Base-by-base conservation (phyloP, 64 coral and sea anemone species). In the Pocillopora damicornis region DNA sequence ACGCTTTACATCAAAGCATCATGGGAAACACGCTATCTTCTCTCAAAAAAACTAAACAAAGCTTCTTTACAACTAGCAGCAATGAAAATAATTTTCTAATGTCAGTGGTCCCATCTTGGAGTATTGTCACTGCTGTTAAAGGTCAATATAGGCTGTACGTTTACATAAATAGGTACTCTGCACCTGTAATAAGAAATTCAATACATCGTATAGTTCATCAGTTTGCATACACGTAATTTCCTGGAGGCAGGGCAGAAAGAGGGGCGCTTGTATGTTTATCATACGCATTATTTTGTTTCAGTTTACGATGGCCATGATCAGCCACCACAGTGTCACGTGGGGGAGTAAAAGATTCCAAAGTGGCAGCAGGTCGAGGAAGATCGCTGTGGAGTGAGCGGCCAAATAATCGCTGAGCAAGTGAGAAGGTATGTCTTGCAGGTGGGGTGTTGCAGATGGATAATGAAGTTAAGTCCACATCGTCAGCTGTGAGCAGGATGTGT, bases 171-270 rank as follows among this genome's bases (percentile, higher is more conserved):
- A 75, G 86, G 59, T 76, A 88, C 35, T 64, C 75, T 61, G 35
- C 14, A 35, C 37, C 75, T 88, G 23, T 35, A 20, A 64, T 26
- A 76, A 78, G 75, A 88, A 77, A 20, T 20, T 20, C 22, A 22
- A 20, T 67, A 22, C 35, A 1, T 6, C 22, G 35, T 35, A 62
- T 66, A 67, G 14, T 77, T 79, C 87, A 76, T 92, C 75, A 73
- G 90, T 86, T 90, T 67, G 81, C 87, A 86, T 89, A 93, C 59
- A 87, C 92, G 61, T 65, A 89, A 68, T 26, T 81, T 38, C 82
- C 88, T 9, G 75, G 82, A 38, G 82, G 76, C 25, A 94, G 81
- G 63, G 90, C 76, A 18, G 75, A 63, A n/a, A 94, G 87, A 15
- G 81, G 81, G 37, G 82, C 26, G 2, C 92, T 65, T 20, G 92